Evolutionary conservation across 1,140 invertebrate species (phyloP).

Genomic region (Zelostemma sp.): DNA sequence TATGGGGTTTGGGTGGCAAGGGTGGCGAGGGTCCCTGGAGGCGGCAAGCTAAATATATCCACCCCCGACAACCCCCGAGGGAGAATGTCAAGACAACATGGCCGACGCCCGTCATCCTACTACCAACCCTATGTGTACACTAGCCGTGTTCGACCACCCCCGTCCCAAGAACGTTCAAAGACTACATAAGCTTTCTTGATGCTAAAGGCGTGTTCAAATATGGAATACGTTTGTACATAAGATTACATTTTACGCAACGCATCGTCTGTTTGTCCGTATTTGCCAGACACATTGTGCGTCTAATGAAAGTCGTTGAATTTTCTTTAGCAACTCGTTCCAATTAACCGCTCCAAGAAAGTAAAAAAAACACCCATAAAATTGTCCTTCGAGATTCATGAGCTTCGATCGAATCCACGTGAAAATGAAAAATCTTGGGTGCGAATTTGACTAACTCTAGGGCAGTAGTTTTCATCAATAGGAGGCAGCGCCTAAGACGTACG

Average conservation of each 20-base stretch:
- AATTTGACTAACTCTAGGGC: neutral
- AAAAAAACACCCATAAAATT: too few relatives aligned
- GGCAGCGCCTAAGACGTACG: slow-evolving; percentile 28
- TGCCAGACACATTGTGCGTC: too few relatives aligned
- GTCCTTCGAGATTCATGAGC: too few relatives aligned
- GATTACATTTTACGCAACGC: slow-evolving; percentile 19
- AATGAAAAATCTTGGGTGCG: neutral
- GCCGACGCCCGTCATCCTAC: slow-evolving; percentile 70
- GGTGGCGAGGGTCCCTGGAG: slow-evolving; percentile 65
- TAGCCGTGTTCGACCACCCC: slow-evolving; percentile 60
- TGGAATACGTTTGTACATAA: slow-evolving; percentile 38
- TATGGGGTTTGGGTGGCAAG: slow-evolving; percentile 57
- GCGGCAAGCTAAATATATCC: slow-evolving; percentile 71
- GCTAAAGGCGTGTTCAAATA: slow-evolving; percentile 40
- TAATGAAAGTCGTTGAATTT: too few relatives aligned
- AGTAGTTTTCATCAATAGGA: slow-evolving; percentile 29
- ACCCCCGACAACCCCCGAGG: slow-evolving; percentile 67
- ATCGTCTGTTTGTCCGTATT: neutral
- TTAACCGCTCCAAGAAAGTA: too few relatives aligned
- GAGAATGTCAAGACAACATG: slow-evolving; percentile 72
- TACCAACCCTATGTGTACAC: slow-evolving; percentile 61
- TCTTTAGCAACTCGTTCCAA: too few relatives aligned
- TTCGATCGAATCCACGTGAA: neutral
- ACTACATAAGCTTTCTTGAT: slow-evolving; percentile 44
- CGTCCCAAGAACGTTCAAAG: slow-evolving; percentile 60